A percentile compares a stretch with the other conserved stretches of the same genome.
These are phyloP conservation scores for Nymphalis polychloros DNA, from an alignment of 2,888 invertebrate species.

Conservation along the genomic window DNA sequence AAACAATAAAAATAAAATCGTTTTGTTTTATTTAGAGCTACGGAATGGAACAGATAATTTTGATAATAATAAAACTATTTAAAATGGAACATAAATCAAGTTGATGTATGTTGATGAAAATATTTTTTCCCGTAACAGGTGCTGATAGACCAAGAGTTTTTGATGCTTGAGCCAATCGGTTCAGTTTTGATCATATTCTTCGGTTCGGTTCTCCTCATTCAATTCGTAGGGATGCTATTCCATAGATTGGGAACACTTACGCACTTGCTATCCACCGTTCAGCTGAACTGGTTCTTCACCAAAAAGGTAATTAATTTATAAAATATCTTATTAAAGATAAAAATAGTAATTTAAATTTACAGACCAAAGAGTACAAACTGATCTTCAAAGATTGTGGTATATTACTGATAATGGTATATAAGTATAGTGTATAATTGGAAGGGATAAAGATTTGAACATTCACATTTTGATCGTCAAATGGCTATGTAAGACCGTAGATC, in stretches of 20 bases:
- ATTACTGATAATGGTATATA: no score
- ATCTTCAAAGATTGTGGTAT: no score
- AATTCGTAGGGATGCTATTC: slow-evolving; percentile 98
- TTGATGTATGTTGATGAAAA: background rate
- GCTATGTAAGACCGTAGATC: no score
- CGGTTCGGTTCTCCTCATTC: slow-evolving; percentile 94
- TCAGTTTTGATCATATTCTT: slow-evolving; percentile 98
- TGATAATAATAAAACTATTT: no score
- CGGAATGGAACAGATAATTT: no score
- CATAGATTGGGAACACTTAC: slow-evolving; percentile 98
- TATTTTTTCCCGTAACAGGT: slow-evolving; percentile 30
- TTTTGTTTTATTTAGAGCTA: no score
- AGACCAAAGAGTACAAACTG: no score
- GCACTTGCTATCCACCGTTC: slow-evolving; percentile 96
- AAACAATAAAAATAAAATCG: no score
- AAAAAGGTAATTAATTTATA: slow-evolving; percentile 83
- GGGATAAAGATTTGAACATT: no score
- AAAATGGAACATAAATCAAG: background rate
- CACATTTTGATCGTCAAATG: no score
- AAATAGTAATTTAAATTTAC: no score
- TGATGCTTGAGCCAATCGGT: slow-evolving; percentile 97
- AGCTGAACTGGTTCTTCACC: slow-evolving; percentile 89
- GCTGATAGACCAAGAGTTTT: slow-evolving; percentile 89
- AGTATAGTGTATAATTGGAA: no score
- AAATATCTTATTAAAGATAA: background rate